Evolutionary conservation across 1,140 invertebrate species (phyloP).

Genomic region (Drosophila orosa): DNA sequence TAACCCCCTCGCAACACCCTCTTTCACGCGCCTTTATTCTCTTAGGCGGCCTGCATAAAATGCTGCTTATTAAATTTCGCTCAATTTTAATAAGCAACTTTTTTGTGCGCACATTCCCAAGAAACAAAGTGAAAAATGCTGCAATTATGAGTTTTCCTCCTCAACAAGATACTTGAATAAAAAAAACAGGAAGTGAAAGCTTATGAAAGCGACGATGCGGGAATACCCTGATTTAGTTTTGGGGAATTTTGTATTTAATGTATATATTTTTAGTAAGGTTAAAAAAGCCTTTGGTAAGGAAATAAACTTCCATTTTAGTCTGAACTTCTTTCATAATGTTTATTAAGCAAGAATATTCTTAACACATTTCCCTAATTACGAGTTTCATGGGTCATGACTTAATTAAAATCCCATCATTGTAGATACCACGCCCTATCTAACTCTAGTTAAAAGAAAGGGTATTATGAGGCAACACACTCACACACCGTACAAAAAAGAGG

Average conservation of each 20-base stretch:
- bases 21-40: conserved; percentile 24
- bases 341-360: too few species aligned
- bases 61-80: conserved; percentile 77
- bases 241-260: too few species aligned
- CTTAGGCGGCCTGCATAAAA: conserved; percentile 67
- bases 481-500: neutral
- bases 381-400: too few species aligned
- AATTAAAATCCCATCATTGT: neutral
- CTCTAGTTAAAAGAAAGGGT: conserved; percentile 8
- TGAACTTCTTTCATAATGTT: neutral
- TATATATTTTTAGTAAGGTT: too few species aligned
- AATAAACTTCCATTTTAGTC: neutral
- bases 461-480: neutral
- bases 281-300: too few species aligned
- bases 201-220: neutral
- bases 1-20: neutral
- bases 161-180: conserved; percentile 21
- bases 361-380: too few species aligned
- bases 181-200: conserved; percentile 31
- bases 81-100: conserved; percentile 81
- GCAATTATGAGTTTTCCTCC: conserved; percentile 66
- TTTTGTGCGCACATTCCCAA: conserved; percentile 57
- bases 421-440: conserved; percentile 1
- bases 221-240: conserved; percentile 7
- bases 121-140: conserved; percentile 69